Base-by-base conservation (phyloP, 1,140 invertebrate genomes). In the Vanessa tameamea region DNA sequence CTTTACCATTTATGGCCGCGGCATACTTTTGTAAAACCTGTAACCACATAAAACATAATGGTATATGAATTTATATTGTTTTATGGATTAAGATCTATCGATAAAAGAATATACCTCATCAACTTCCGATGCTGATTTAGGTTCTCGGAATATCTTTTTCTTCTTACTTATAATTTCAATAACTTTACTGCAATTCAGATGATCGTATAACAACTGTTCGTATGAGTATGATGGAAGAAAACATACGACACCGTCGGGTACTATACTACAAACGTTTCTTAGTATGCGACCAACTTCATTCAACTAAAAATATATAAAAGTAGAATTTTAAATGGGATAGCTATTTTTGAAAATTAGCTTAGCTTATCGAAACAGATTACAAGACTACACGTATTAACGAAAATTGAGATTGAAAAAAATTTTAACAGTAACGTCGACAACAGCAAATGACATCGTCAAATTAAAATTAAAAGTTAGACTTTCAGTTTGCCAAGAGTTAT, bases 151-250 rank as follows among this genome's bases (percentile, higher is more conserved):
- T 47, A 99, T 87, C 84, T 94, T 88, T 86, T 98, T 98, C 76
- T 96, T 97, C 47, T 89, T 93, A 51, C 93, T 88, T 57, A 99
- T 95, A 82, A 94, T 94, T 23, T 95, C 90, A 15, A 98, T 85
- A 48, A 95, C 85, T 48, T 96, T 96, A 13, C 92, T 93, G 66
- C 94, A 94, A 76, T 96, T 93, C 84, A 98, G 94, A 84, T 96
- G 94, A 20, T 94, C 93, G 74, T 95, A 96, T 1, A 97, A 93
- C 20, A 86, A 92, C 78, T 97, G 95, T 87, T 99, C 96, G 87
- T 98, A 99, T 47, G 97, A 96, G 82, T 99, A 99, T 0, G 98
- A 99, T 2, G 98, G 97, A 73, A 99, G 95, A 92, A 99, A 99
- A 79, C 97, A 96, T 4, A 99, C 97, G n/a, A 99, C 93, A 1